Evolutionary conservation across 2,113 vertebrate genomes (phyloP).

Genomic region (Leiothrix lutea): DNA sequence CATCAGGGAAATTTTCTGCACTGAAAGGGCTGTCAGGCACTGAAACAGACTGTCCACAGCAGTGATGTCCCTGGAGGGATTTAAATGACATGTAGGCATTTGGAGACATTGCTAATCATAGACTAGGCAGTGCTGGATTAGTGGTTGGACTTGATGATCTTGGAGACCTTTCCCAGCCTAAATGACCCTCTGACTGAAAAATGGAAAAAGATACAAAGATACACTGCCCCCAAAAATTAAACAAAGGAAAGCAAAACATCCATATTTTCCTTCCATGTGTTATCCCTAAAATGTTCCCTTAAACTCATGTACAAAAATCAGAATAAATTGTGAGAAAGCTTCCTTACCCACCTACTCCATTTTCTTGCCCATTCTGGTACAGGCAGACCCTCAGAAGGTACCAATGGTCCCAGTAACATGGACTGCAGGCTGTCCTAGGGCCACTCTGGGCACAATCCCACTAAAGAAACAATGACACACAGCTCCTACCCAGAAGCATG

Average conservation of each 20-base stretch:
- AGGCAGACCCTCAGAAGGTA: neutral
- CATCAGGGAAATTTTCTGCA: neutral
- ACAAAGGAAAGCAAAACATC: neutral
- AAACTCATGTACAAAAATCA: neutral
- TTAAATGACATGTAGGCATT: neutral
- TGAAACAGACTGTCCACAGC: neutral
- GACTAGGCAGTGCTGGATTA: neutral
- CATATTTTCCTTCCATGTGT: neutral
- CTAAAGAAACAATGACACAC: neutral
- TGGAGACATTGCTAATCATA: neutral
- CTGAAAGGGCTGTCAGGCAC: neutral
- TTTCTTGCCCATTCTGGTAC: neutral
- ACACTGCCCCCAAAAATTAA: fast-evolving
- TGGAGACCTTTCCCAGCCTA: neutral
- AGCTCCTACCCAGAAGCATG: neutral
- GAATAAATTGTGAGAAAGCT: neutral
- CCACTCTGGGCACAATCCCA: neutral
- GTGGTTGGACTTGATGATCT: neutral
- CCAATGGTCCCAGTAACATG: neutral
- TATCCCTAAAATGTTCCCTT: neutral
- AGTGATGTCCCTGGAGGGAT: neutral
- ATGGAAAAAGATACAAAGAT: neutral
- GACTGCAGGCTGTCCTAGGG: neutral
- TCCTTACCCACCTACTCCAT: neutral
- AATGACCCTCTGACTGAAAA: neutral